A percentile compares a stretch with the other conserved stretches of the same genome.
These are phyloP conservation scores for Okamejei kenojei DNA, from an alignment of 2,797 vertebrate genomes.

Conservation along the genomic window DNA sequence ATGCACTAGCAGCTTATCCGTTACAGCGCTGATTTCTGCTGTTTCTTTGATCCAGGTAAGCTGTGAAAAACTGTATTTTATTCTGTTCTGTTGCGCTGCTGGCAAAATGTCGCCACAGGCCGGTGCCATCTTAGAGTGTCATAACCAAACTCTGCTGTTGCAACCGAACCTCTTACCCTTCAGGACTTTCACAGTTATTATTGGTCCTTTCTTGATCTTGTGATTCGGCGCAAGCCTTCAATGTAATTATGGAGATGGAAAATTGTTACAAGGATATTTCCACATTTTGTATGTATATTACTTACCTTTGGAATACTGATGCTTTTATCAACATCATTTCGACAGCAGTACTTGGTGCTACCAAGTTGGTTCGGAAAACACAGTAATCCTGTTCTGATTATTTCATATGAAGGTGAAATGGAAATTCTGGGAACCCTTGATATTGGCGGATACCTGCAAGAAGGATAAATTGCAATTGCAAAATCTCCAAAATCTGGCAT, in stretches of 20 bases:
- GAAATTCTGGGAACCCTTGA: not conserved
- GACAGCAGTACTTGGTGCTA: not conserved
- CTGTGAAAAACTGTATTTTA: no score
- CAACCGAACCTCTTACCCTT: not conserved
- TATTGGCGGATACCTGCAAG: conserved; percentile 8
- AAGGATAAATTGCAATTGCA: not conserved
- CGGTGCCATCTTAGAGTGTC: no score
- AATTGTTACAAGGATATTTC: not conserved
- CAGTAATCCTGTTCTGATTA: not conserved
- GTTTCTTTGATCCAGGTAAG: no score
- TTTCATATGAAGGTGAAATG: not conserved
- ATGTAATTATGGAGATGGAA: not conserved
- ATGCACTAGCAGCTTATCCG: no score
- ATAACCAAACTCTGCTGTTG: not conserved
- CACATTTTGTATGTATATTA: conserved; percentile 30
- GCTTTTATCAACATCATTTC: not conserved
- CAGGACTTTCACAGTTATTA: not conserved
- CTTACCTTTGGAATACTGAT: conserved; percentile 14
- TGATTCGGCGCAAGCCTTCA: not conserved
- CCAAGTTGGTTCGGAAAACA: not conserved
- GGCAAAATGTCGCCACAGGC: no score
- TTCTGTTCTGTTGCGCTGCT: no score
- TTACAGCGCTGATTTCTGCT: no score
- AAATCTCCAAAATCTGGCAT: not conserved
- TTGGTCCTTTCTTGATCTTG: not conserved